Percentiles rank a stretch among this genome's conserved stretches.
Conservation (phyloP, 2,797 vertebrate genomes). For the Lates japonicus region DNA sequence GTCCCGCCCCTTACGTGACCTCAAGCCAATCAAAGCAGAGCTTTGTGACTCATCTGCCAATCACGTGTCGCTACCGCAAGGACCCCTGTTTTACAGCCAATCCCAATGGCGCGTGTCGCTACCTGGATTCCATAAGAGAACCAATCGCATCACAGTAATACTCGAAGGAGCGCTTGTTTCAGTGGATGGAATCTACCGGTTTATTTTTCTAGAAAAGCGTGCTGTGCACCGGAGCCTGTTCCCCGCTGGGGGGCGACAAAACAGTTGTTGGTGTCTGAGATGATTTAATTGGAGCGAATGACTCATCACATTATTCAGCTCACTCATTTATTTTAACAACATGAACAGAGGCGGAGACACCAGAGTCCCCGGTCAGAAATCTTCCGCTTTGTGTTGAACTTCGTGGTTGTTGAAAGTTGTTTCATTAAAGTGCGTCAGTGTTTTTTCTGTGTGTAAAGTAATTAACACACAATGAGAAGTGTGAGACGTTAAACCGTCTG, state of each 20-base stretch:
- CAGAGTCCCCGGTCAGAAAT: too few relatives aligned
- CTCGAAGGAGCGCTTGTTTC: conserved; percentile 40
- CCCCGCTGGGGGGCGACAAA: conserved; percentile 74
- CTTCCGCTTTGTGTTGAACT: too few relatives aligned
- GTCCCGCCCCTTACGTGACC: conserved; percentile 11
- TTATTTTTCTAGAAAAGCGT: rapidly evolving
- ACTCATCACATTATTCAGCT: not conserved
- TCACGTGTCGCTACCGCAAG: not conserved
- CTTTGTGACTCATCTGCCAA: conserved; percentile 32
- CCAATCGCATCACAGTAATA: conserved; percentile 25
- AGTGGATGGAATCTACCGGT: not conserved
- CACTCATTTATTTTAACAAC: not conserved
- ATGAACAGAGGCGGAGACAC: too few relatives aligned
- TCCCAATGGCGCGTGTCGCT: not conserved
- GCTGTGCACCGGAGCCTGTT: conserved; percentile 19
- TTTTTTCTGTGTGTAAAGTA: too few relatives aligned
- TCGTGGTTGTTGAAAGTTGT: too few relatives aligned
- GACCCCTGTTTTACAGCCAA: conserved; percentile 39
- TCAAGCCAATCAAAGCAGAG: conserved; percentile 63
- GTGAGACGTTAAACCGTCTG: too few relatives aligned
- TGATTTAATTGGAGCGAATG: not conserved
- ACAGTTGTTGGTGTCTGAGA: not conserved
- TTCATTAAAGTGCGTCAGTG: too few relatives aligned
- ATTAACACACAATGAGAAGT: too few relatives aligned
- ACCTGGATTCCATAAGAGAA: not conserved